Percentiles rank a stretch among this genome's conserved stretches.
Conservation (phyloP, 2,888 invertebrate genomes). For the Cephalotes varians region DNA sequence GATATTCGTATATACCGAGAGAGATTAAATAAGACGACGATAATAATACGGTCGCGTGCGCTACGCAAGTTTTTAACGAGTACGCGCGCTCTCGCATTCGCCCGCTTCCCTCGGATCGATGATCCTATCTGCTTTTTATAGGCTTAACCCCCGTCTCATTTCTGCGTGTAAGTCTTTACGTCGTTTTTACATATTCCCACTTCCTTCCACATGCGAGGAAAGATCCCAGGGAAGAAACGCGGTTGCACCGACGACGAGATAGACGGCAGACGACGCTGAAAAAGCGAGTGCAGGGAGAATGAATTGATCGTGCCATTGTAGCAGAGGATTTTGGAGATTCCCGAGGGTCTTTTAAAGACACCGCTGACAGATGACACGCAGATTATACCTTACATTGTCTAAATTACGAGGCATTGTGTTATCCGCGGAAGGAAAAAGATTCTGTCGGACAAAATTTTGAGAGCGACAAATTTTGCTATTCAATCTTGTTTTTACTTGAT, state of each 20-base stretch:
- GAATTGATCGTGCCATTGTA: constrained; percentile 55
- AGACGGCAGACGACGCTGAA: constrained; percentile 18
- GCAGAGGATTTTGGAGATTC: constrained; percentile 35
- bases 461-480: background rate
- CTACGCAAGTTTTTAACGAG: constrained; percentile 43
- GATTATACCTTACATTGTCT: constrained; percentile 47
- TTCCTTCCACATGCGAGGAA: background rate
- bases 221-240: constrained; percentile 28
- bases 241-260: constrained; percentile 10
- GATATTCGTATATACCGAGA: constrained; percentile 12
- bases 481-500: background rate
- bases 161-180: constrained; percentile 45
- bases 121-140: constrained; percentile 51
- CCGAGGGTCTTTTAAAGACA: constrained; percentile 47
- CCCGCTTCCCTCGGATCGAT: constrained; percentile 39
- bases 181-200: constrained; percentile 26
- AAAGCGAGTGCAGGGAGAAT: constrained; percentile 35
- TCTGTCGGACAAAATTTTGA: background rate
- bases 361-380: constrained; percentile 52
- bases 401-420: constrained; percentile 28
- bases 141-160: constrained; percentile 42
- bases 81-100: constrained; percentile 24
- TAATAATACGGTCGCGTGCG: constrained; percentile 45
- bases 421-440: background rate
- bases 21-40: constrained; percentile 37